A percentile compares a stretch with the other conserved stretches of the same genome.
These are phyloP conservation scores for Cettia cetti DNA, from an alignment of 2,113 vertebrate species.

Conservation along the genomic window DNA sequence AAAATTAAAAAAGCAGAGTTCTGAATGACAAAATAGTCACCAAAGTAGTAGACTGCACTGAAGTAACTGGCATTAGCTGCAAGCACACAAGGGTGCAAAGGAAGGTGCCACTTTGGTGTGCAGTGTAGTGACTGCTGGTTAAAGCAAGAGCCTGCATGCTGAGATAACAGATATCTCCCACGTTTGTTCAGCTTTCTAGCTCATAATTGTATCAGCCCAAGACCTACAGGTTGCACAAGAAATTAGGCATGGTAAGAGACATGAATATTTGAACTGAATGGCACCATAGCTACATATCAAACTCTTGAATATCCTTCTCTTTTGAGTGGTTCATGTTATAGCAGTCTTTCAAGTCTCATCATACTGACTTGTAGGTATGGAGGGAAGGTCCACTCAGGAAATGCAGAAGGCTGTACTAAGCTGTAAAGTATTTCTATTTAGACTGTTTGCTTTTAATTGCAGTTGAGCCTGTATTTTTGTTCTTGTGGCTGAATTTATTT, in stretches of 20 bases:
- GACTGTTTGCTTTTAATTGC: background rate
- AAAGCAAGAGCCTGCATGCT: background rate
- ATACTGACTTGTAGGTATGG: background rate
- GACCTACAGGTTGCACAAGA: background rate
- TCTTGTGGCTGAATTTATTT: background rate
- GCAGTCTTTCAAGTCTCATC: background rate
- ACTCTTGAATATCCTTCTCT: background rate
- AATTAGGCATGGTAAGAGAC: background rate
- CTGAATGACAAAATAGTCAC: background rate
- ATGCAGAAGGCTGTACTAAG: background rate
- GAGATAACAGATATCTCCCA: background rate
- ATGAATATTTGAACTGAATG: background rate
- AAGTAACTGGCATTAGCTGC: background rate
- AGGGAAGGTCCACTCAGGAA: background rate
- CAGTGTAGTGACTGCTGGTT: background rate
- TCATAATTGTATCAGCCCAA: background rate
- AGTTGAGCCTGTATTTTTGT: background rate
- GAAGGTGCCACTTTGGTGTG: background rate
- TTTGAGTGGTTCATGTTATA: background rate
- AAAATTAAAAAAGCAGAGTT: background rate
- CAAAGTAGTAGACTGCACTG: background rate
- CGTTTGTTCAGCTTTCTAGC: background rate
- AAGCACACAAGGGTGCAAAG: background rate
- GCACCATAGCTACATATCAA: background rate
- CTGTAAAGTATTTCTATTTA: background rate